These are phyloP conservation scores for Cladorhizidae sp. DNA, from an alignment of 37 sponge, comb jelly and placozoan genomes.

Conservation along the genomic window DNA sequence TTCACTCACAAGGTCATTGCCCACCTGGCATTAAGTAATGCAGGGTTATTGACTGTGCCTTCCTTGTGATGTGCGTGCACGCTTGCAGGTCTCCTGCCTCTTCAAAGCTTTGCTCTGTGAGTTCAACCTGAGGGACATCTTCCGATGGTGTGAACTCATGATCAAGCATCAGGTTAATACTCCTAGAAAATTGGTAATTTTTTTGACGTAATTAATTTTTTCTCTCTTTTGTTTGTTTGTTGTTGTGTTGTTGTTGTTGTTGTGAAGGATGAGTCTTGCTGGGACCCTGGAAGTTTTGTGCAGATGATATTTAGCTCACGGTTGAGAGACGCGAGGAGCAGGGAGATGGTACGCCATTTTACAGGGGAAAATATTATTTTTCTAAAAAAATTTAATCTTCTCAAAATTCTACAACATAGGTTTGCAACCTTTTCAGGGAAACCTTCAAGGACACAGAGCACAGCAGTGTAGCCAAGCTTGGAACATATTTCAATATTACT, in stretches of 20 bases:
- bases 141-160: slow-evolving; percentile 96
- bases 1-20: slow-evolving; percentile 77
- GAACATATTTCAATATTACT: slow-evolving; percentile 28
- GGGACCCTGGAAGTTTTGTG: slow-evolving; percentile 70
- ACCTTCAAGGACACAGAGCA: neutral
- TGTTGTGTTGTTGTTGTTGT: neutral
- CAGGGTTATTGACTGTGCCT: no score
- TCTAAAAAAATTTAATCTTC: no score
- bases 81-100: neutral
- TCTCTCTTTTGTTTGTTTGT: neutral
- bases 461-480: slow-evolving; percentile 10
- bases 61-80: neutral
- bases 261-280: neutral
- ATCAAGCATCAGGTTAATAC: slow-evolving; percentile 33
- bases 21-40: no score
- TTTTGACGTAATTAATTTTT: neutral
- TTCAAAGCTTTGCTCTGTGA: slow-evolving; percentile 67
- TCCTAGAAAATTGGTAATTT: neutral
- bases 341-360: slow-evolving; percentile 27
- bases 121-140: slow-evolving; percentile 93
- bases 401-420: neutral
- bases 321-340: slow-evolving; percentile 34
- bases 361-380: neutral
- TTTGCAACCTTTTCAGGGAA: neutral
- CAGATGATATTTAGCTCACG: slow-evolving; percentile 53